A percentile compares a stretch with the other conserved stretches of the same genome.
These are phyloP conservation scores for Conger conger DNA, from an alignment of 2,113 vertebrate species.

Conservation along the genomic window DNA sequence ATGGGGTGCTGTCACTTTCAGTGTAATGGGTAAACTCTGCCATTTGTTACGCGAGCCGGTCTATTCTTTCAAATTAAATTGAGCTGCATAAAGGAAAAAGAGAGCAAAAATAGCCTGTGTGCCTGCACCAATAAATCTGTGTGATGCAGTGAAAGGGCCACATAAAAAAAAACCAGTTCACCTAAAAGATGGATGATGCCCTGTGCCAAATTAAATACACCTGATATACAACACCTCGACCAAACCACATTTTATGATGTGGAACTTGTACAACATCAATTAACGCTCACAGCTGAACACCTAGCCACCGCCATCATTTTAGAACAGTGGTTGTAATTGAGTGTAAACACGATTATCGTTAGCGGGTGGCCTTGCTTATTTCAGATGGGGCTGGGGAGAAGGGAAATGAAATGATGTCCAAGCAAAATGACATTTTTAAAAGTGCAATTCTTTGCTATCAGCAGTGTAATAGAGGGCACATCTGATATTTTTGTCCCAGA, in stretches of 20 bases:
- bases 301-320: not conserved
- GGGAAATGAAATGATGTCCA: not conserved
- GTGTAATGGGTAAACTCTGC: slow-evolving; percentile 4
- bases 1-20: slow-evolving; percentile 9
- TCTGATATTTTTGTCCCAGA: not conserved
- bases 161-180: slow-evolving; percentile 17
- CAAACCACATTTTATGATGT: not conserved
- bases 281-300: not conserved
- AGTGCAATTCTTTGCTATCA: not conserved
- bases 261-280: not conserved
- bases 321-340: not conserved
- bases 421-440: not conserved
- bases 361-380: not conserved
- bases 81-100: not conserved
- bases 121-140: slow-evolving; percentile 6
- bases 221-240: not conserved
- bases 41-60: slow-evolving; percentile 20
- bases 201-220: not conserved
- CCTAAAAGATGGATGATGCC: slow-evolving; percentile 24
- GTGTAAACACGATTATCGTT: not conserved
- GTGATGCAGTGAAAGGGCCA: slow-evolving; percentile 22
- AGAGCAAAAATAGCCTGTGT: not conserved
- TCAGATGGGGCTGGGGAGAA: not conserved
- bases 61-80: slow-evolving; percentile 17
- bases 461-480: not conserved